phyloP scores from a whole-genome alignment of 2,113 vertebrate species.

The Polypterus bichir region DNA sequence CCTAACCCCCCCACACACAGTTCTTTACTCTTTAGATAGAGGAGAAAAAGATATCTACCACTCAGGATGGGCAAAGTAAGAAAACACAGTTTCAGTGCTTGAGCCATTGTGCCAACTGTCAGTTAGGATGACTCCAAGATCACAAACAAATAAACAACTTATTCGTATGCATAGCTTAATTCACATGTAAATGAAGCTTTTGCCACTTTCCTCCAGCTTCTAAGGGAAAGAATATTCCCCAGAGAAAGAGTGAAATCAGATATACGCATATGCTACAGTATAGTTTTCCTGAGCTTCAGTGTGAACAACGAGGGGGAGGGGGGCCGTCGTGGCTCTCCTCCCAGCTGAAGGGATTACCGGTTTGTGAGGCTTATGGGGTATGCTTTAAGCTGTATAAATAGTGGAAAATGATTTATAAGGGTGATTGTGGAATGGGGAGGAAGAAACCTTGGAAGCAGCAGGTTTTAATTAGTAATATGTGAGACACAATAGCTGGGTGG shows the following conservation, averaged over 20 bases:
- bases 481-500: slow-evolving; percentile 2
- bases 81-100: too few relatives aligned
- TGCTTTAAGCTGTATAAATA: slow-evolving; percentile 3
- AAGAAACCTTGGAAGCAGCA: not conserved
- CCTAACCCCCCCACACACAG: too few relatives aligned
- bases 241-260: not conserved
- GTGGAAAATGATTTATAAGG: slow-evolving; percentile 1
- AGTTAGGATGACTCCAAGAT: too few relatives aligned
- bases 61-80: too few relatives aligned
- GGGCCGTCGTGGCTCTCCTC: not conserved
- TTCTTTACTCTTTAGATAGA: too few relatives aligned
- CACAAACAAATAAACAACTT: too few relatives aligned
- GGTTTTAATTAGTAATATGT: slow-evolving; percentile 11
- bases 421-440: slow-evolving; percentile 3
- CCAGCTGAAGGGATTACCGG: slow-evolving; percentile 8
- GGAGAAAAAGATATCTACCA: too few relatives aligned
- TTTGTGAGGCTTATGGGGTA: slow-evolving; percentile 4
- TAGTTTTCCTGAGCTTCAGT: not conserved
- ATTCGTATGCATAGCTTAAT: too few relatives aligned
- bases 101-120: too few relatives aligned
- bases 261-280: slow-evolving; percentile 1
- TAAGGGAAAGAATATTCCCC: too few relatives aligned
- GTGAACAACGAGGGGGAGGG: not conserved
- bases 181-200: too few relatives aligned
- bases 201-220: too few relatives aligned